Conservation (phyloP, 2,888 invertebrate species). For the Crocallis elinguaria region DNA sequence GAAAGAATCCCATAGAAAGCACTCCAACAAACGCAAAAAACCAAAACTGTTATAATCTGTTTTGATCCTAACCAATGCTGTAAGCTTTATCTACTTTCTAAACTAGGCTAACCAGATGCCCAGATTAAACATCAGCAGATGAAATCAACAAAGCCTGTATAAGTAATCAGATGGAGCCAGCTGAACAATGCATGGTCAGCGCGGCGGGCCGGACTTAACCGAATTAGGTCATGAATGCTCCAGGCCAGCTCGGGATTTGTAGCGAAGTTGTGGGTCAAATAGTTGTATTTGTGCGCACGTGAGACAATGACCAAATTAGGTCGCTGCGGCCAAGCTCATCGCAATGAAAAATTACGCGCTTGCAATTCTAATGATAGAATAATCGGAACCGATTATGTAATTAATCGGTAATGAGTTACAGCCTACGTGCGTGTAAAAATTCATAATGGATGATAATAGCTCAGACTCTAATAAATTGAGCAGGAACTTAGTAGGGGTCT, state of each 20-base stretch:
- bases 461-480: too few species aligned
- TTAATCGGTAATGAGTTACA: too few species aligned
- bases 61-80: background rate
- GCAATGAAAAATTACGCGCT: too few species aligned
- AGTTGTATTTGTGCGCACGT: too few species aligned
- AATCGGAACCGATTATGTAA: too few species aligned
- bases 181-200: conserved; percentile 36
- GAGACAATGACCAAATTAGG: too few species aligned
- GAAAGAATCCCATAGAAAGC: too few species aligned
- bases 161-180: conserved; percentile 42
- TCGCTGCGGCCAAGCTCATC: too few species aligned
- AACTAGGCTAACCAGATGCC: conserved; percentile 10
- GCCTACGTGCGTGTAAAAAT: too few species aligned
- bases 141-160: conserved; percentile 32
- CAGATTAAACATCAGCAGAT: conserved; percentile 4
- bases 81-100: background rate
- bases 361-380: too few species aligned
- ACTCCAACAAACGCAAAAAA: background rate
- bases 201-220: conserved; percentile 5
- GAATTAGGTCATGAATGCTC: conserved; percentile 62
- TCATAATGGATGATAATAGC: too few species aligned
- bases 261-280: background rate
- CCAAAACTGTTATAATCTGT: background rate
- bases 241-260: conserved; percentile 18
- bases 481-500: too few species aligned